A percentile compares a stretch with the other conserved stretches of the same genome.
Conservation (phyloP, 2,113 vertebrate species). For the Macaca fascicularis region T2T-MFA8v1.1 NC_088378.1:162132001-162132500, state of each 20-base stretch:
- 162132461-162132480: no score
- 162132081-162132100: neutral
- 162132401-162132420: no score
- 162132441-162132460: no score
- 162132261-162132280: neutral
- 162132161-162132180: neutral
- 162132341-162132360: no score
- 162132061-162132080: neutral
- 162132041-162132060: neutral
- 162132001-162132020: neutral
- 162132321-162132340: neutral
- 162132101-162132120: neutral
- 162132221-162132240: neutral
- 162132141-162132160: neutral
- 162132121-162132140: neutral
- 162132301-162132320: neutral
- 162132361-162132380: no score
- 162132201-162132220: neutral
- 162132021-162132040: neutral
- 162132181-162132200: neutral
- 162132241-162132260: neutral
- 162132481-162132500: no score
- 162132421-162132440: rapidly evolving
- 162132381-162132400: no score
- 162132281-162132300: neutral